These are phyloP conservation scores for Pogona vitticeps DNA, from an alignment of 2,113 vertebrate species.

Conservation along the genomic window DNA sequence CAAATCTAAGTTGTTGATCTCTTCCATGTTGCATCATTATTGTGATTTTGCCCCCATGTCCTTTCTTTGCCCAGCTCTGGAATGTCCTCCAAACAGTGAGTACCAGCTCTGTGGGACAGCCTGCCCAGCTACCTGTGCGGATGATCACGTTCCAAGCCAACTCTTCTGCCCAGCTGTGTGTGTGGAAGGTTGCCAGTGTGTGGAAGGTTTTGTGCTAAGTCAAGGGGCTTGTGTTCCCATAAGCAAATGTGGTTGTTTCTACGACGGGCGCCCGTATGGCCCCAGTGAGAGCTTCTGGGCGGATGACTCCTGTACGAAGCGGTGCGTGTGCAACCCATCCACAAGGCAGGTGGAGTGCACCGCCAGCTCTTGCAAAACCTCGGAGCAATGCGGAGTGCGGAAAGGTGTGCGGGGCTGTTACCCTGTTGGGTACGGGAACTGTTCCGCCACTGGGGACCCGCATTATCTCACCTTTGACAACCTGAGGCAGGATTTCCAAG, in stretches of 20 bases:
- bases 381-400: slow-evolving; percentile 52
- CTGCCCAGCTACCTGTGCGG: slow-evolving; percentile 41
- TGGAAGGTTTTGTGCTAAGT: slow-evolving; percentile 73
- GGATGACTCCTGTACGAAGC: not conserved
- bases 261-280: slow-evolving; percentile 46
- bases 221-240: slow-evolving; percentile 75
- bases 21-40: too few species aligned
- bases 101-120: slow-evolving; percentile 74
- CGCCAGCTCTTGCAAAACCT: slow-evolving; percentile 12
- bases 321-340: slow-evolving; percentile 56
- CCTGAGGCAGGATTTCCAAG: slow-evolving; percentile 80
- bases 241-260: slow-evolving; percentile 79
- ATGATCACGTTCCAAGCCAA: not conserved
- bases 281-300: slow-evolving; percentile 56
- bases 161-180: slow-evolving; percentile 69
- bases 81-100: slow-evolving; percentile 78
- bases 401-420: slow-evolving; percentile 66
- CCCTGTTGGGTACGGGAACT: slow-evolving; percentile 58
- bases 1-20: too few species aligned
- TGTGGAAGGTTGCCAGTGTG: slow-evolving; percentile 78
- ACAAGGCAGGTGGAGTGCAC: slow-evolving; percentile 38
- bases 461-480: slow-evolving; percentile 84
- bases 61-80: slow-evolving; percentile 62
- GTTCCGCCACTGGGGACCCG: slow-evolving; percentile 79
- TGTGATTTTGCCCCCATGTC: not conserved